Evolutionary conservation across 2,113 vertebrate genomes (phyloP), one percentile per base, ranked within the genome.

Genomic region (Polyodon spathula): DNA sequence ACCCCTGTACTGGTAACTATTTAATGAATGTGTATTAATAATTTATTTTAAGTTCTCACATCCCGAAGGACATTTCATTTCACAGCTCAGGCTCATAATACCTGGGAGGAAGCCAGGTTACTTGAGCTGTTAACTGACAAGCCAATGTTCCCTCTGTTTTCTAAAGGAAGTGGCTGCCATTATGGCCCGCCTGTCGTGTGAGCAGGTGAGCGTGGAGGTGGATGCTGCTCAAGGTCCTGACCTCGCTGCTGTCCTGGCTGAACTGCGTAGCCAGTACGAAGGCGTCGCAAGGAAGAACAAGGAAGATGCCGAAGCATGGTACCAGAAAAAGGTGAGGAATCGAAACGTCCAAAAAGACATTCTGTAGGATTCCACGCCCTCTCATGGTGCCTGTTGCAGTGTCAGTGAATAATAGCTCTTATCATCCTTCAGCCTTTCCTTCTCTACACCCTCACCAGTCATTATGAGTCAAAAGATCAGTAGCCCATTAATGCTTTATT

Each of bases 261-360:
- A 88, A 63, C 77, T 90, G 46, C 82, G 89, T 60, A 68, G 79
- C 38, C 84, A 90, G 65, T 90, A 90, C 14, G 89, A 90, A 56
- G 78, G 79, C 16, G 86, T 90, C 5, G 64, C 82, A 15, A 77
- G 78, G 52, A 89, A 88, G 66, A 90, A 88, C 78, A 88, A 89
- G 65, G 87, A 87, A 46, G 87, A 90, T 1, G 73, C 87, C 0
- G 86, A 90, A 60, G 38, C 74, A 59, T 87, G 87, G 83, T 90
- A 86, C 68, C 71, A 86, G 6, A 84, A 80, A 68, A 88, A 90
- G 87, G 89, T 88, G 44, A 55, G 71, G n/a, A n/a, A n/a, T n/a
- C n/a, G n/a, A n/a, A n/a, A n/a, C n/a, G n/a, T n/a, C n/a, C n/a
- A n/a, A n/a, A n/a, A n/a, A n/a, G n/a, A n/a, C n/a, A n/a, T n/a